Base-by-base conservation (phyloP, 2,113 vertebrate genomes). In the Cyanistes caeruleus region DNA sequence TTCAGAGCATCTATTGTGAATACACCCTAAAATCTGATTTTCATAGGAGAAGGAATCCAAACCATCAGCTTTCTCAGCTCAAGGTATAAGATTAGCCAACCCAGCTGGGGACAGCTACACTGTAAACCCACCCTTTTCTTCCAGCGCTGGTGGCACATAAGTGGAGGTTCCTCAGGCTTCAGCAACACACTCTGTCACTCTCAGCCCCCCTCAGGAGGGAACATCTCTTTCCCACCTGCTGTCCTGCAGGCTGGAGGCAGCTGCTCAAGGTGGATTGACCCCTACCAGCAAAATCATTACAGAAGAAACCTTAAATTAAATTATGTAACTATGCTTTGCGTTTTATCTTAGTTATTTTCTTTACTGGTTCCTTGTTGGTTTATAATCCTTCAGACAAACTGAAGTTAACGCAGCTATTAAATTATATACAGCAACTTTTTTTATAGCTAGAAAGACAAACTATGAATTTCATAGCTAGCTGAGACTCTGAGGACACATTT, bases 91-190 rank as follows among this genome's bases (percentile, higher is more conserved):
- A 78, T 10, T 2, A 72, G 56, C 18, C 53, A 60, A 62, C 6
- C 23, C 51, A 74, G 35, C 41, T 11, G 7, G 10, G 10, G 33
- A 75, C 30, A 51, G 60, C 30, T 21, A 51, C 27, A 7, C 1
- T 13, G 7, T 19, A 90, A 77, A 79, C 7, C 27, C 23, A 39
- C 3, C 9, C 53, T 82, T 18, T 76, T 73, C 41, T 58, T 48
- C 23, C n/a, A 22, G 31, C 12, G 35, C 55, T 69, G 63, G 22
- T 31, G 46, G 31, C 39, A 74, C 8, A 1, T 20, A 60, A 33
- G 20, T 3, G 0, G 7, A 65, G 10, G 31, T 31, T 68, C 44
- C 33, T n/a, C 1, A 0, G 8, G 31, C 55, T 44, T 21, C n/a
- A 73, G 44, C 0, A 1, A 55, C 33, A 49, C 46, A 49, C 22